Base-by-base conservation (phyloP, 2,113 vertebrate genomes). In the Saimiri boliviensis region DNA sequence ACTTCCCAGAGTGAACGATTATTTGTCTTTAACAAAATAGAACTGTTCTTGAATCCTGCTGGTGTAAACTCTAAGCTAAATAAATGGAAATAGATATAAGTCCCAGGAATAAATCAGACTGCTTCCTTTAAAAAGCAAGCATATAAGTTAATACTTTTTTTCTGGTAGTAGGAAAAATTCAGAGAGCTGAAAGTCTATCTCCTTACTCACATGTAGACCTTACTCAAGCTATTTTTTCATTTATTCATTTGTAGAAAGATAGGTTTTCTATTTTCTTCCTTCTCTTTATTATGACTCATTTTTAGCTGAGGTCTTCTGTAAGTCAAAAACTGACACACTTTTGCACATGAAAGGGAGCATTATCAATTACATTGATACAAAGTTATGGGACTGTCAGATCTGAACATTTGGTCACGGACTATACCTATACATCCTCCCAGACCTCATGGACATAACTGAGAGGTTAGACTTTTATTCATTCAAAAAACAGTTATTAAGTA, bases 21-120 rank as follows among this genome's bases (percentile, higher is more conserved):
- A 93, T 96, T 97, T 97, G n/a, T 97, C 93, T 81, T 96, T 76
- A 97, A 85, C 14, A 66, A 96, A 92, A 97, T 23, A 90, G 76
- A 71, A 25, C 85, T 68, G 92, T 97, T 98, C 80, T 92, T 96
- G 52, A 90, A 45, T 96, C 85, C 95, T 98, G 83, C 45, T 71
- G 86, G 89, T 95, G 52, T 70, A 40, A 95, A 94, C 8, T 0
- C 8, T 30, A 76, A 91, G 68, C 45, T 80, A 82, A 97, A 89
- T 94, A 93, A 88, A 96, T 88, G 70, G 91, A 96, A 90, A 91
- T 85, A 90, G 68, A 73, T 82, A 70, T 32, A 96, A 93, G 60
- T 85, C 47, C 45, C 32, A 90, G 94, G 95, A 97, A 94, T 82
- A 86, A 94, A 90, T 90, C 45, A 47, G 52, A 82, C 35, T 82